Percentiles rank a stretch among this genome's conserved stretches.
Conservation (phyloP, 2,888 invertebrate species). For the Scaptomyza cyrtandrae region DNA sequence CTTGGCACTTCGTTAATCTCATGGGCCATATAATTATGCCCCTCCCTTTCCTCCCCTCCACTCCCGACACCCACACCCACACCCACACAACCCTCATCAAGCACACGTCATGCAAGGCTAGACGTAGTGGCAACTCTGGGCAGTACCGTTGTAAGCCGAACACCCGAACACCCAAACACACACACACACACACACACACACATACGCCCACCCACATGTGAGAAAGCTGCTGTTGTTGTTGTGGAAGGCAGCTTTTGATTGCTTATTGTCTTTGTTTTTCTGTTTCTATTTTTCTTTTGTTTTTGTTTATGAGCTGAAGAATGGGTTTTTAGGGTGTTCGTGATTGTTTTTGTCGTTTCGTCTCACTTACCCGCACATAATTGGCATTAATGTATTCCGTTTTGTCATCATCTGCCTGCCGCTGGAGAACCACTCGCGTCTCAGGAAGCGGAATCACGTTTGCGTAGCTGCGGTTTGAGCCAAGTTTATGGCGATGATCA, state of each 20-base stretch:
- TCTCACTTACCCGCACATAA: constrained; percentile 91
- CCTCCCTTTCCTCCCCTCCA: not conserved
- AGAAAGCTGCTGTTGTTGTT: constrained; percentile 43
- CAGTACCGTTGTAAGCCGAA: constrained; percentile 40
- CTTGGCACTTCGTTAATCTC: constrained; percentile 65
- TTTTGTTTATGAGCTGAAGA: constrained; percentile 8
- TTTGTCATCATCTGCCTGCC: constrained; percentile 90
- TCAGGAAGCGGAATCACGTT: constrained; percentile 97
- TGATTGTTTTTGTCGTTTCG: not conserved
- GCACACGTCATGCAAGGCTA: constrained; percentile 61
- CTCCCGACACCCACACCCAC: too few species aligned
- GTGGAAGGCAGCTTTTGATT: constrained; percentile 38
- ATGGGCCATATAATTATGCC: constrained; percentile 71
- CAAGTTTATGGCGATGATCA: constrained; percentile 22
- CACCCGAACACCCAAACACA: too few species aligned
- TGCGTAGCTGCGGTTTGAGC: constrained; percentile 87
- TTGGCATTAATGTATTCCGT: constrained; percentile 97
- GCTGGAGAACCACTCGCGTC: constrained; percentile 91
- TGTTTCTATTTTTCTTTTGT: not conserved
- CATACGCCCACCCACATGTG: constrained; percentile 35
- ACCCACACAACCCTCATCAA: not conserved
- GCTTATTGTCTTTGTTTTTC: constrained; percentile 9
- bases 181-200: constrained; percentile 15
- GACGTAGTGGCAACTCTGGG: constrained; percentile 37
- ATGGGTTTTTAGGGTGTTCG: not conserved